Conservation (phyloP, 1,140 invertebrate species). For the Drosophila sproati region DNA sequence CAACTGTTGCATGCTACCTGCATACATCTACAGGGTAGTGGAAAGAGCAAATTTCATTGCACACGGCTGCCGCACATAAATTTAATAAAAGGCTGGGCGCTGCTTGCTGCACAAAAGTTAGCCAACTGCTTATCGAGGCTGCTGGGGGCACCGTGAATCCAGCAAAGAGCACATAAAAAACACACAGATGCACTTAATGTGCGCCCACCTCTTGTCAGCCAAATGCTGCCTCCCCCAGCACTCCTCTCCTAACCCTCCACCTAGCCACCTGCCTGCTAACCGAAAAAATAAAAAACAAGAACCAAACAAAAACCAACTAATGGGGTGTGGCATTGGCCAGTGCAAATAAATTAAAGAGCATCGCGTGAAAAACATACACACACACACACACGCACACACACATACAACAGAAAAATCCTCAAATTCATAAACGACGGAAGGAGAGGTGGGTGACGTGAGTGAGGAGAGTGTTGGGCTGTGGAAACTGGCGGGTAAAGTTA, state of each 20-base stretch:
- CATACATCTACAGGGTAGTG: constrained; percentile 24
- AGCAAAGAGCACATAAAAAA: constrained; percentile 26
- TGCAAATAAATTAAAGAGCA: constrained; percentile 81
- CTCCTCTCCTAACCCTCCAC: neutral
- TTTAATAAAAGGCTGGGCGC: constrained; percentile 74
- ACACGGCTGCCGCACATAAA: constrained; percentile 64
- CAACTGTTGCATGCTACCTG: constrained; percentile 13
- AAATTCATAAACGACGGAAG: constrained; percentile 16
- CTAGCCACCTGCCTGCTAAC: constrained; percentile 2
- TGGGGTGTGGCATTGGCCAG: constrained; percentile 78
- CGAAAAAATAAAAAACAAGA: neutral
- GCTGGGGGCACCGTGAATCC: constrained; percentile 1
- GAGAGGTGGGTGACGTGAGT: neutral
- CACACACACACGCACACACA: neutral
- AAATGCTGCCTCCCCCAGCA: neutral
- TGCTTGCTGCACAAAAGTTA: constrained; percentile 6
- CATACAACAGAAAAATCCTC: constrained; percentile 21
- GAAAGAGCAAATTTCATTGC: constrained; percentile 26
- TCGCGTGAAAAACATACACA: constrained; percentile 64
- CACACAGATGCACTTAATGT: constrained; percentile 54
- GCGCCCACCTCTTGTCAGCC: constrained; percentile 31
- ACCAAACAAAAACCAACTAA: constrained; percentile 44
- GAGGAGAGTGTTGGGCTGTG: neutral
- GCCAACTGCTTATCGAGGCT: constrained; percentile 50
- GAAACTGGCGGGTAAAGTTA: neutral